phyloP scores from a whole-genome alignment of 2,113 vertebrate species.

The Rousettus leschenaultii region DNA sequence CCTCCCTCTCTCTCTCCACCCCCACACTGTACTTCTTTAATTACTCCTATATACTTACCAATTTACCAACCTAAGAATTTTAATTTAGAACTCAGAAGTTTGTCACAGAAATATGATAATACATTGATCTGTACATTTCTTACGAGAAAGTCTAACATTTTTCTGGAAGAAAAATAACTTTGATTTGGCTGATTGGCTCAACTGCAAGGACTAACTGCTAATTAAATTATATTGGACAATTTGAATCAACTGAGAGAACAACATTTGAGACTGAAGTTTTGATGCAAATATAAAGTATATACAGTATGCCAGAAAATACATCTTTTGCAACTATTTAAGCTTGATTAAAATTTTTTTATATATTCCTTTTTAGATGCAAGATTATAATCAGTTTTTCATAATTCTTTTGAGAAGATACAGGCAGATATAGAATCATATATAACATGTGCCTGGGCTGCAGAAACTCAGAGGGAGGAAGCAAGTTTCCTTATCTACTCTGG shows the following conservation, averaged over 20 bases:
- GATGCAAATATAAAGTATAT: background rate
- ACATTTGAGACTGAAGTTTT: background rate
- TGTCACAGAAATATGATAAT: background rate
- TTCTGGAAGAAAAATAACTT: conserved; percentile 2
- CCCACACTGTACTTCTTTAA: background rate
- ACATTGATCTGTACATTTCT: background rate
- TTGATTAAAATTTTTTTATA: background rate
- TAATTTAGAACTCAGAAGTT: background rate
- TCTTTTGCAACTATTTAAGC: background rate
- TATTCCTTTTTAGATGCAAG: background rate
- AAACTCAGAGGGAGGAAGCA: background rate
- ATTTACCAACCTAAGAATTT: background rate
- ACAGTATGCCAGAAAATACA: background rate
- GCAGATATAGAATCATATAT: background rate
- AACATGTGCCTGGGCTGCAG: background rate
- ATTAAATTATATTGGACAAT: background rate
- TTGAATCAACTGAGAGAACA: background rate
- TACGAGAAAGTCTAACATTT: background rate
- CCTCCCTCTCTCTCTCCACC: background rate
- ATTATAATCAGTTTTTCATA: background rate
- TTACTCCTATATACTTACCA: background rate
- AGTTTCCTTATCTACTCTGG: background rate
- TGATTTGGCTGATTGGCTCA: background rate
- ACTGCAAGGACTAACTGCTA: background rate
- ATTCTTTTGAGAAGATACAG: background rate